Base-by-base conservation (phyloP, 2,888 invertebrate genomes). In the Callimorpha dominula region DNA sequence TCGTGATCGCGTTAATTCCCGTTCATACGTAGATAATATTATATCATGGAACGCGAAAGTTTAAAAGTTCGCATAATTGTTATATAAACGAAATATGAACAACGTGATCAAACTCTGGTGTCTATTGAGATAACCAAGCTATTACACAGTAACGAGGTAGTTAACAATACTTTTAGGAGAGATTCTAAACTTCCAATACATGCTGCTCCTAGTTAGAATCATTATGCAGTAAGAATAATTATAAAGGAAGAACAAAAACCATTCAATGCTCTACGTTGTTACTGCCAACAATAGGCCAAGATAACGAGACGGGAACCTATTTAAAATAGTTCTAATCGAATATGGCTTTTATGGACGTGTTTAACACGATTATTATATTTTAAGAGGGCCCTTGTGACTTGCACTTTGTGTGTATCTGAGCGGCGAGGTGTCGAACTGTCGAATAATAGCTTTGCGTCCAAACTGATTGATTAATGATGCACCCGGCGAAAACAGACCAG, bases 291-390 rank as follows among this genome's bases (percentile, higher is more conserved):
- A 94, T 91, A 82, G 90, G 84, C 78, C 76, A 84, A 92, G 91
- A 92, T 94, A 94, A 94, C 93, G 89, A 94, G 94, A 91, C 92
- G 90, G 89, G 89, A 93, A 94, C 91, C 92, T 91, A 93, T 95
- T 95, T 93, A 92, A 94, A 92, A 92, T 90, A 89, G 88, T 85
- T 90, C 89, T 93, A 94, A 94, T 93, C 94, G 94, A 94, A 94
- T 93, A 93, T 93, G 92, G 94, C 91, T 94, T 94, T 95, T 95
- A 93, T 94, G 90, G 91, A 90, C 90, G 91, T 92, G 92, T 95
- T 95, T 95, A 95, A 95, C 95, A 94, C 93, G 93, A 95, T 95
- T 95, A 95, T 95, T 95, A 95, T 94, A 94, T 94, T 95, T 94
- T 94, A 94, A 95, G 92, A 94, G 93, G 92, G 87, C 88, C 84